phyloP scores from a whole-genome alignment of 2,113 vertebrate genomes.

The Tretioscincus oriximinensis region DNA sequence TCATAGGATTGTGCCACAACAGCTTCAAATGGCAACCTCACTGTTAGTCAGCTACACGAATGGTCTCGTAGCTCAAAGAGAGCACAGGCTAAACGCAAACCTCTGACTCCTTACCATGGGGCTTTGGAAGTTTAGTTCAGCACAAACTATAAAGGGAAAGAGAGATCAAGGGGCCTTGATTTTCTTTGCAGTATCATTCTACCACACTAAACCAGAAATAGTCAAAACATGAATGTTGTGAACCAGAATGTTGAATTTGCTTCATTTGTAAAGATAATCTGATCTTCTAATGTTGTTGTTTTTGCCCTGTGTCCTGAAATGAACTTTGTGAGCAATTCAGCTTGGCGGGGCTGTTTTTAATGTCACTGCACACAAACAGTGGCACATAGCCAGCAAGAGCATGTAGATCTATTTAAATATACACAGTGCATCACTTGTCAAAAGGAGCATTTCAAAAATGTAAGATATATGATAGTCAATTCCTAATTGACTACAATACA shows the following conservation, averaged over 20 bases:
- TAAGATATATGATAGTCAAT: not conserved
- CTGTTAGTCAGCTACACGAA: too few relatives aligned
- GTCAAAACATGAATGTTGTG: constrained; percentile 39
- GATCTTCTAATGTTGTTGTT: constrained; percentile 16
- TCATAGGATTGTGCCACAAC: too few relatives aligned
- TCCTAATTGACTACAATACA: too few relatives aligned
- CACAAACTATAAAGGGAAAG: not conserved
- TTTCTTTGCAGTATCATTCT: constrained; percentile 1
- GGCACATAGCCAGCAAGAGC: not conserved
- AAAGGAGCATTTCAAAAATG: not conserved
- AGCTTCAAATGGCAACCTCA: too few relatives aligned
- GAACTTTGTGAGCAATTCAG: constrained; percentile 32
- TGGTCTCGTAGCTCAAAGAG: too few relatives aligned
- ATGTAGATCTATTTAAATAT: constrained; percentile 18
- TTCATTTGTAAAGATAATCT: constrained; percentile 25
- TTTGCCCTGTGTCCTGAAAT: not conserved
- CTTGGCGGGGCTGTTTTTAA: constrained; percentile 30
- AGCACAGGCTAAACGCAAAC: not conserved
- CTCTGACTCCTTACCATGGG: not conserved
- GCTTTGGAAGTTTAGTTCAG: not conserved
- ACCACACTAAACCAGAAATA: constrained; percentile 48
- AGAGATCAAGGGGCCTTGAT: not conserved
- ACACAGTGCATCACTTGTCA: not conserved
- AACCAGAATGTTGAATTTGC: constrained; percentile 8
- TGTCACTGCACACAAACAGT: constrained; percentile 8